Conservation (phyloP, 2,888 invertebrate species). For the Machimus rusticus region DNA sequence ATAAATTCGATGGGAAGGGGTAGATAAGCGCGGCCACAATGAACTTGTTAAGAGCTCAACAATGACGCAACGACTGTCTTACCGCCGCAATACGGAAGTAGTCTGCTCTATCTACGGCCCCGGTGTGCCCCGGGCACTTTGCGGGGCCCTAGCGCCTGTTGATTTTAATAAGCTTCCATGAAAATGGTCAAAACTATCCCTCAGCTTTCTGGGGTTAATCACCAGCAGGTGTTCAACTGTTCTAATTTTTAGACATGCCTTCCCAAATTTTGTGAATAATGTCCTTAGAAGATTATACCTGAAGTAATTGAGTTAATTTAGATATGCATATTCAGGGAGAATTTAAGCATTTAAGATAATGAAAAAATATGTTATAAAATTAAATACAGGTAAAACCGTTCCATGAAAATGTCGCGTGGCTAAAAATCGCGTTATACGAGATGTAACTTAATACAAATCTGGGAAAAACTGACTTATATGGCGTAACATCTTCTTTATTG, state of each 20-base stretch:
- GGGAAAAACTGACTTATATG: no score
- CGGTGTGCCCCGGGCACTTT: background rate
- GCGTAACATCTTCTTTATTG: no score
- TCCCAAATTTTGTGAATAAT: background rate
- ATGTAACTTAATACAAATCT: no score
- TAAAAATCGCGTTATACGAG: no score
- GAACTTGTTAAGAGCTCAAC: constrained; percentile 45
- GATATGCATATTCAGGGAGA: no score
- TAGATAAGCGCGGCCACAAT: constrained; percentile 46
- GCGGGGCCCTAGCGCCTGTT: background rate
- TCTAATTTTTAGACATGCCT: background rate
- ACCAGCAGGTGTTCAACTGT: background rate
- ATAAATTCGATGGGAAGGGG: constrained; percentile 46
- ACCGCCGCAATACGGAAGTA: background rate
- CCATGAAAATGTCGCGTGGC: no score
- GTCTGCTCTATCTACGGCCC: background rate
- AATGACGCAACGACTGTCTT: constrained; percentile 44
- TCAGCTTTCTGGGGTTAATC: background rate
- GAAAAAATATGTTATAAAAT: no score
- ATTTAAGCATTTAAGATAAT: no score
- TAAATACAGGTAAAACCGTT: no score
- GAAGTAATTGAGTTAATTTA: no score
- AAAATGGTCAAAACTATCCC: constrained; percentile 43
- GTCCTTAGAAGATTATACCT: background rate
- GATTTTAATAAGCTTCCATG: constrained; percentile 42